These are phyloP conservation scores for Herminia tarsipennalis DNA, from an alignment of 2,888 invertebrate genomes.

Conservation along the genomic window DNA sequence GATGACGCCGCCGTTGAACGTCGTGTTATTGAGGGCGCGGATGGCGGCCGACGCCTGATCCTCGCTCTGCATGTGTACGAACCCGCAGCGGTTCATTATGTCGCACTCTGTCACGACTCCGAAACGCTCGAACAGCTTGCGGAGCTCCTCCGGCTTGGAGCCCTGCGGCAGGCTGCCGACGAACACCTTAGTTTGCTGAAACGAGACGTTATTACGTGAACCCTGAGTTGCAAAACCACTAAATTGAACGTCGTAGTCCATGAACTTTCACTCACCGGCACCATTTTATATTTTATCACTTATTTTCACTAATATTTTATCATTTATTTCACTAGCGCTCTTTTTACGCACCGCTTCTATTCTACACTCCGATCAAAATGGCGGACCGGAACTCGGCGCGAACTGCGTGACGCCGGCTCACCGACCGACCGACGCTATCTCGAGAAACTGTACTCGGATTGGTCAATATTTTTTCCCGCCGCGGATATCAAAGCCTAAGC, in stretches of 20 bases:
- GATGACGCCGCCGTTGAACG: slow-evolving; percentile 93
- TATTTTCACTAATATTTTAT: slow-evolving; percentile 22
- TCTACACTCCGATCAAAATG: slow-evolving; percentile 41
- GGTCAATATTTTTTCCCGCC: slow-evolving; percentile 5
- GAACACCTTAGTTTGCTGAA: slow-evolving; percentile 94
- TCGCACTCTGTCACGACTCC: slow-evolving; percentile 97
- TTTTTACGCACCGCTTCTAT: slow-evolving; percentile 31
- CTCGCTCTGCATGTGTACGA: slow-evolving; percentile 95
- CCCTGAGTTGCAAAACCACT: not conserved
- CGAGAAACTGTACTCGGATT: not conserved
- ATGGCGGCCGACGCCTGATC: slow-evolving; percentile 94
- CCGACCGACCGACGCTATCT: not conserved
- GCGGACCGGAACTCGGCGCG: slow-evolving; percentile 37
- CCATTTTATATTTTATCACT: slow-evolving; percentile 57
- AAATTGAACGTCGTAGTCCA: slow-evolving; percentile 1
- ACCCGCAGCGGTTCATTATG: slow-evolving; percentile 97
- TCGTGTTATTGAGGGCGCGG: slow-evolving; percentile 91
- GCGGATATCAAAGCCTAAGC: not conserved
- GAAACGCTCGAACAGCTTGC: slow-evolving; percentile 93
- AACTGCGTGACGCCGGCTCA: slow-evolving; percentile 24
- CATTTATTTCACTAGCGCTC: slow-evolving; percentile 28
- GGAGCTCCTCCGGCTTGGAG: slow-evolving; percentile 93
- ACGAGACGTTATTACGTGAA: slow-evolving; percentile 38
- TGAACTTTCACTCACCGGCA: slow-evolving; percentile 70
- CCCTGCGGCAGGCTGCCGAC: slow-evolving; percentile 96